Base-by-base conservation (phyloP, 2,113 vertebrate genomes). In the Picathartes gymnocephalus region DNA sequence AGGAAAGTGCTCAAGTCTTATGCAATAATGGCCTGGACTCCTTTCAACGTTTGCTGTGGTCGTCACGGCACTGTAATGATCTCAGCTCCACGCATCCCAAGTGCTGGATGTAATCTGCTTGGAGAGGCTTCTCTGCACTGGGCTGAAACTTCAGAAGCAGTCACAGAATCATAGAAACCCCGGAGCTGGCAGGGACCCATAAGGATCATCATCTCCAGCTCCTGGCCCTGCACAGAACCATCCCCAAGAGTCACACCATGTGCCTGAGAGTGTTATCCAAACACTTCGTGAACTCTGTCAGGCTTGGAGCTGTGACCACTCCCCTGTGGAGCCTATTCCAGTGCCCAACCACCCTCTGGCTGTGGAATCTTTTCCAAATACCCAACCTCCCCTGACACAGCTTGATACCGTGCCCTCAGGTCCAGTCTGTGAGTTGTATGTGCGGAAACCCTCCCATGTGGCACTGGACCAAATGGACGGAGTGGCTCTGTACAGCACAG, bases 1-100 rank as follows among this genome's bases (percentile, higher is more conserved):
- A 96, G 96, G 94, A 97, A 97, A 97, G 94, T 0, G 25, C 39
- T 89, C 3, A 13, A 81, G 33, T 64, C 81, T 94, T 96, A 87
- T 79, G 88, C 90, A 97, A 95, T 57, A 79, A 54, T 3, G 5
- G 56, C 78, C 73, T 96, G 95, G 94, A 93, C 66, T n/a, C 33
- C 6, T n/a, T 95, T 95, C 95, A 96, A 33, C 15, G 0, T 90
- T 93, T 65, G 74, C 95, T 79, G 48, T 64, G 86, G 73, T 94
- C 11, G 15, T 89, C 51, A 96, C 44, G 4, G 81, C 69, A 31
- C 47, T 27, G 74, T 68, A 71, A 71, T 85, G 82, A 92, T 94
- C 79, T 96, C 86, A 88, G 79, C 53, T 94, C 68, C 73, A 27
- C 68, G 58, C 31, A 18, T 91, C 78, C 78, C 13, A 0, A 53